Percentiles rank a stretch among this genome's conserved stretches.
These are phyloP conservation scores for Catocala fraxini DNA, from an alignment of 2,888 invertebrate species.

Conservation along the genomic window DNA sequence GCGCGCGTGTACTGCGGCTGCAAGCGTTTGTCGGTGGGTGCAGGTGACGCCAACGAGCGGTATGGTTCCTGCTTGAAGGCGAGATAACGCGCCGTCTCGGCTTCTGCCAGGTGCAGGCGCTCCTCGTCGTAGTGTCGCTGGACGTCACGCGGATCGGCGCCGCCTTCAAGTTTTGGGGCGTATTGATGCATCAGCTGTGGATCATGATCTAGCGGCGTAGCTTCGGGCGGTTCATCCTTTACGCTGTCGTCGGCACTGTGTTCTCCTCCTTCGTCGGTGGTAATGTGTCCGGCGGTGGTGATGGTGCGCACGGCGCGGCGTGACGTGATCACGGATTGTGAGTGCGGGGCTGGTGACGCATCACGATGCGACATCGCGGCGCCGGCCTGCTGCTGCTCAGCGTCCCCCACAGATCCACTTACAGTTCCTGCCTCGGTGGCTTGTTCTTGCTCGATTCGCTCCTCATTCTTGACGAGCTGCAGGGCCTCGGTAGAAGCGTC, in stretches of 20 bases:
- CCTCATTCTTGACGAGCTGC: constrained; percentile 79
- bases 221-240: constrained; percentile 77
- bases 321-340: constrained; percentile 86
- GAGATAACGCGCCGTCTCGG: constrained; percentile 76
- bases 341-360: constrained; percentile 63
- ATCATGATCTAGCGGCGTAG: constrained; percentile 58
- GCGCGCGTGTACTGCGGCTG: constrained; percentile 60
- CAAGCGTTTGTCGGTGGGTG: constrained; percentile 56
- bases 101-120: constrained; percentile 71
- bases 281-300: constrained; percentile 89
- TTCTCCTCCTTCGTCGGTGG: constrained; percentile 61
- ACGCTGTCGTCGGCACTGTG: constrained; percentile 69
- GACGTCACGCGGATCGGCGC: constrained; percentile 53
- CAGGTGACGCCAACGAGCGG: constrained; percentile 60
- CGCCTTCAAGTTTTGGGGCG: constrained; percentile 63
- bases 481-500: constrained; percentile 67
- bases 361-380: constrained; percentile 30
- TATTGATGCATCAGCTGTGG: constrained; percentile 62
- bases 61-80: constrained; percentile 80
- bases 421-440: constrained; percentile 18
- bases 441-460: constrained; percentile 57
- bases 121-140: constrained; percentile 73
- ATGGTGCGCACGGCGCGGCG: constrained; percentile 88
- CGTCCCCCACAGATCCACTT: not conserved
- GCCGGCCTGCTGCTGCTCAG: constrained; percentile 21